Evolutionary conservation across 2,888 invertebrate species (phyloP).

Genomic region (Hedychridium roseum): DNA sequence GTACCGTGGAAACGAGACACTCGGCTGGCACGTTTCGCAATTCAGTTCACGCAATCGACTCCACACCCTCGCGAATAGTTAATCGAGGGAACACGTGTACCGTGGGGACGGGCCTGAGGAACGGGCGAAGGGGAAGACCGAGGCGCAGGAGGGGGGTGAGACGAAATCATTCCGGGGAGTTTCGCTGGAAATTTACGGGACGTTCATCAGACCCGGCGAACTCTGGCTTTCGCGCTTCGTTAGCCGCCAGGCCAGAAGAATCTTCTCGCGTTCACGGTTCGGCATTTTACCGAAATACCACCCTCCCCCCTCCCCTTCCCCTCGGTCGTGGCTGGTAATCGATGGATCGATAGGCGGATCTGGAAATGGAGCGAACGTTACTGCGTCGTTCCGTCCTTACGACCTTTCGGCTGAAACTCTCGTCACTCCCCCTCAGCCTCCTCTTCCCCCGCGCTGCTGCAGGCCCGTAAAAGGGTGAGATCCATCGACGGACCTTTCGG

Average conservation of each 20-base stretch:
- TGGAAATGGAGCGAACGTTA: no score
- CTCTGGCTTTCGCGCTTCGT: constrained; percentile 27
- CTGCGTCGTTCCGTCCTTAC: constrained; percentile 27
- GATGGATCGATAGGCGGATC: constrained; percentile 20
- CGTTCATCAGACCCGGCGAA: constrained; percentile 21
- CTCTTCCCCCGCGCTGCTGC: constrained; percentile 8
- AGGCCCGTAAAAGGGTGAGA: no score
- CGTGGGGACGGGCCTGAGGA: neutral
- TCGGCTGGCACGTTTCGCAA: no score
- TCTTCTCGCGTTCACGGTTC: no score
- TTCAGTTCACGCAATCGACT: no score
- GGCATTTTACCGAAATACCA: no score
- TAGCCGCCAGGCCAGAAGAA: constrained; percentile 16
- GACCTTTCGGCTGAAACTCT: constrained; percentile 18
- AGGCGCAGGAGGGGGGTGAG: neutral
- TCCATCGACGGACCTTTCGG: no score
- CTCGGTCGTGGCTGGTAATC: constrained; percentile 16
- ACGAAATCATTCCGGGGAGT: constrained; percentile 11
- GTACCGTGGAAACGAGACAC: no score
- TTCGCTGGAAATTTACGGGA: constrained; percentile 31
- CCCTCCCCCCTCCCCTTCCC: no score
- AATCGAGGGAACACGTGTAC: neutral
- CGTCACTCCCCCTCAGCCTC: constrained; percentile 20
- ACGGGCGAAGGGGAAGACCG: neutral
- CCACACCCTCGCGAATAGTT: no score